phyloP scores from a whole-genome alignment of 2,113 vertebrate genomes.

The Porphyrio hochstetteri region DNA sequence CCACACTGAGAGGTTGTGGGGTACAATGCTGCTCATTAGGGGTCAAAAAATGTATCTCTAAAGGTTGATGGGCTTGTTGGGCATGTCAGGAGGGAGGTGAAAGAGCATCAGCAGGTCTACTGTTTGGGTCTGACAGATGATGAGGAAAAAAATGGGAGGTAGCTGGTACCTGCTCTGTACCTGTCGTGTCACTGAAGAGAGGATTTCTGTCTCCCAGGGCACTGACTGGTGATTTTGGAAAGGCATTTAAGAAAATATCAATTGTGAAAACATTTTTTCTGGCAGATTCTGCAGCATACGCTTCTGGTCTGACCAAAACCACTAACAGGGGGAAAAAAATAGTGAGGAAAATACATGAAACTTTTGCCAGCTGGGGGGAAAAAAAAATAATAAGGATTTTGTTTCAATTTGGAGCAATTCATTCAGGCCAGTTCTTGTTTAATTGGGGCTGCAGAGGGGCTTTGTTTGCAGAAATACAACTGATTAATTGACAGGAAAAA shows the following conservation, averaged over 20 bases:
- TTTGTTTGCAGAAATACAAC: not conserved
- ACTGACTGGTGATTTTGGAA: not conserved
- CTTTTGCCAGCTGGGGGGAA: not conserved
- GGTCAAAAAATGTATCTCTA: not conserved
- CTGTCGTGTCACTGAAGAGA: not conserved
- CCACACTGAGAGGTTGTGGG: not conserved
- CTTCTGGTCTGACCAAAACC: slow-evolving; percentile 26
- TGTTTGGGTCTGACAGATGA: not conserved
- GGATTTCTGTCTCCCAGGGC: not conserved
- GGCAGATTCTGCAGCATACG: slow-evolving; percentile 1
- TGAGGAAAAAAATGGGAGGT: not conserved
- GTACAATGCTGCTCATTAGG: not conserved
- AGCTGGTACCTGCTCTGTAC: not conserved
- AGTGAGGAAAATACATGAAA: not conserved
- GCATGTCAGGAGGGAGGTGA: not conserved
- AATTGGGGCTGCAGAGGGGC: not conserved
- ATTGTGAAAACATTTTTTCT: slow-evolving; percentile 5
- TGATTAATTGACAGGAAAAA: slow-evolving; percentile 18
- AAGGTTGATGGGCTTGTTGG: not conserved
- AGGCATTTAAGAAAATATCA: not conserved
- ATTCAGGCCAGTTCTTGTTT: not conserved
- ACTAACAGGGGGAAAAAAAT: not conserved
- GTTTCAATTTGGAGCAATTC: not conserved
- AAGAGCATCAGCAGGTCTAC: not conserved
- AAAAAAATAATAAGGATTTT: not conserved